These are phyloP conservation scores for Sylvia borin DNA, from an alignment of 2,797 vertebrate genomes.

Conservation along the genomic window DNA sequence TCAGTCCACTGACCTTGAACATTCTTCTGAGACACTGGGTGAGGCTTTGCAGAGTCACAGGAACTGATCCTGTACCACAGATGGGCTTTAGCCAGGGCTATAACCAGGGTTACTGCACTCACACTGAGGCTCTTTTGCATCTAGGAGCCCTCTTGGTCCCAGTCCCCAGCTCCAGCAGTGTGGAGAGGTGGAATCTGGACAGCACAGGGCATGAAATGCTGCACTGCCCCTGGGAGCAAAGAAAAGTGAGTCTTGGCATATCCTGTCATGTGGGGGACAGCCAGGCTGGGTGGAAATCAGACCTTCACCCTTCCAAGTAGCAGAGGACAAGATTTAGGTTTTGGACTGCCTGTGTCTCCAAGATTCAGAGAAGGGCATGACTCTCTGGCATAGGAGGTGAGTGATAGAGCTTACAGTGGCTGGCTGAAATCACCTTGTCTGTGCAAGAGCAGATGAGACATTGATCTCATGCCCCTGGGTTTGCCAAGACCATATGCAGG, in stretches of 20 bases:
- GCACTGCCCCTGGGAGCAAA: not conserved
- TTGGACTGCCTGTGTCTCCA: not conserved
- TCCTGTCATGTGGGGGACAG: not conserved
- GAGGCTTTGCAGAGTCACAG: not conserved
- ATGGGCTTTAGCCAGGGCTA: not conserved
- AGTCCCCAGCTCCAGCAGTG: not conserved
- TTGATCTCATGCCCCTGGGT: not conserved
- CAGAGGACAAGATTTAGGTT: not conserved
- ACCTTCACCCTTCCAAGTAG: not conserved
- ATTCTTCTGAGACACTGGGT: not conserved
- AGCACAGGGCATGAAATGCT: not conserved
- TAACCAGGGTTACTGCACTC: not conserved
- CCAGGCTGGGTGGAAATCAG: not conserved
- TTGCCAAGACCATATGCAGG: not conserved
- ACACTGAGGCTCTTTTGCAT: not conserved
- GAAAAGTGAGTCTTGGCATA: not conserved
- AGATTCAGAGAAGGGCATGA: not conserved
- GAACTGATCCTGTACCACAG: not conserved
- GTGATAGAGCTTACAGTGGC: not conserved
- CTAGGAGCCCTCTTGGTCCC: not conserved
- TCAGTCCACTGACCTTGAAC: not conserved
- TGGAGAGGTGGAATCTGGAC: not conserved
- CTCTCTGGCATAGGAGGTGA: not conserved
- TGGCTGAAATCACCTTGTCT: not conserved
- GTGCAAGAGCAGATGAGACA: not conserved